phyloP scores from a whole-genome alignment of 2,113 vertebrate species.

The Larimichthys crocea region DNA sequence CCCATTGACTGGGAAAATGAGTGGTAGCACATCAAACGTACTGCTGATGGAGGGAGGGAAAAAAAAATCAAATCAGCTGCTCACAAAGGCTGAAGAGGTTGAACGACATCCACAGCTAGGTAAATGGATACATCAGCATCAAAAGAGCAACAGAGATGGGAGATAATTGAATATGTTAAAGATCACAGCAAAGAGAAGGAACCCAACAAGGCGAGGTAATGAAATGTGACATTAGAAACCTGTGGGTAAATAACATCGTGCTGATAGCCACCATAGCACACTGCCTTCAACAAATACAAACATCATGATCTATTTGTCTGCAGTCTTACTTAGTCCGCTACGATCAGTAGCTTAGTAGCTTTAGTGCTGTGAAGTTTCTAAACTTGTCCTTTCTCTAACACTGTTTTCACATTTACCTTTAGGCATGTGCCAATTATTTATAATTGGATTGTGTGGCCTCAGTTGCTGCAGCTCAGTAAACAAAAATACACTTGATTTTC shows the following conservation, averaged over 20 bases:
- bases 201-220: conserved; percentile 11
- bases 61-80: neutral
- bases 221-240: conserved; percentile 19
- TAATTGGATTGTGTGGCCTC: neutral
- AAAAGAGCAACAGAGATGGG: conserved; percentile 4
- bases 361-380: neutral
- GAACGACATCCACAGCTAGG: neutral
- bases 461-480: neutral
- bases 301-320: too few relatives aligned
- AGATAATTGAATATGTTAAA: conserved; percentile 8
- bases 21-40: conserved; percentile 26
- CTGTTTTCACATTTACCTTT: neutral
- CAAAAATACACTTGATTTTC: neutral
- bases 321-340: neutral
- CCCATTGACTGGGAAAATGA: neutral
- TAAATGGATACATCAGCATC: conserved; percentile 24
- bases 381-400: neutral
- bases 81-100: conserved; percentile 28
- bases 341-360: neutral
- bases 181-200: neutral
- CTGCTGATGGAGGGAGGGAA: neutral
- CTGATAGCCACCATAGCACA: neutral
- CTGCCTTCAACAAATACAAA: neutral
- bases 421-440: neutral
- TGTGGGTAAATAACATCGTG: neutral